Base-by-base conservation (phyloP, 2,113 vertebrate species). In the Myrmecobius fasciatus region DNA sequence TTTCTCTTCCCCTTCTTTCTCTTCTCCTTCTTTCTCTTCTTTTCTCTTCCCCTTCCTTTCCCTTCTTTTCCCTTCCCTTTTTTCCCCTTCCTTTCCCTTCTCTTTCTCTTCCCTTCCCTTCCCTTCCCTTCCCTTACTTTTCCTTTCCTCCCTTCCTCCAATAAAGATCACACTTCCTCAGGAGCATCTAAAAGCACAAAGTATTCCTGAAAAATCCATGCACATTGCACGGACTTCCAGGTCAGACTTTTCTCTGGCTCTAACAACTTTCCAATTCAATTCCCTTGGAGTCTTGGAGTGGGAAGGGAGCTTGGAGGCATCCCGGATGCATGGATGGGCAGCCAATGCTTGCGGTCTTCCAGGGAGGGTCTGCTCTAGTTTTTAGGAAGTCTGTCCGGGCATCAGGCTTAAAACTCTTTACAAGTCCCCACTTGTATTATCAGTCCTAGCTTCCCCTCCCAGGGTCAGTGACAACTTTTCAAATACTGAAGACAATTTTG, bases 41-140 rank as follows among this genome's bases (percentile, higher is more conserved):
- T 11, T 36, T 17, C 22, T 22, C 14, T 53, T 53, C 20, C 20
- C 31, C 8, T n/a, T 36, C 60, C 12, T 14, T 48, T 31, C 10
- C 12, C 1, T n/a, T n/a, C 14, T 12, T 20, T n/a, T n/a, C 17
- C 17, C 0, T 54, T 5, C 20, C 14, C 3, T 20, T 22, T 17
- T 17, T 20, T 17, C 52, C 22, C 22, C 26, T 26, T 2, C 28
- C 31, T 26, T 83, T 75, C 9, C 25, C 28, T n/a, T 75, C 67
- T 26, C 67, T 75, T 9, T 26, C 67, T 10, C 7, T 75, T 2
- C 22, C 52, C 17, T 24, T 17, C 14, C 14, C 36, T 17, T 28
- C n/a, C 31, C 8, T n/a, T 36, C 60, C 36, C 14, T 48, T 31
- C 10, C 12, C 1, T n/a, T n/a, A 17, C 14, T 14, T 20, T n/a